A percentile compares a stretch with the other conserved stretches of the same genome.
These are phyloP conservation scores for Drosophila ironensis DNA, from an alignment of 1,140 invertebrate genomes.

Conservation along the genomic window DNA sequence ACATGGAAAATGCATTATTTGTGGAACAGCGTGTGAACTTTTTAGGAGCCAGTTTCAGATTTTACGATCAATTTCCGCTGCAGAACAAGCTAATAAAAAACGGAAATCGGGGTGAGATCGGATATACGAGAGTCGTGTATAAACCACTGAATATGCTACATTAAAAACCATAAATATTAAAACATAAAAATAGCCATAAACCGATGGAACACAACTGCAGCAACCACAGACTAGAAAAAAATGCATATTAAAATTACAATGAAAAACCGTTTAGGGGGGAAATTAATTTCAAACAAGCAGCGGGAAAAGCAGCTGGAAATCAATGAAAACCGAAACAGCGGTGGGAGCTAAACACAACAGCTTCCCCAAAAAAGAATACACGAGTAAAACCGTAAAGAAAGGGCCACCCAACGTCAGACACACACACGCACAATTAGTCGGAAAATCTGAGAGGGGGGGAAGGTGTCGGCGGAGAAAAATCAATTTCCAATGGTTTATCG, in stretches of 20 bases:
- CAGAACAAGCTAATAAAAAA: slow-evolving; percentile 45
- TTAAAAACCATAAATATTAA: slow-evolving; percentile 74
- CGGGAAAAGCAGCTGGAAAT: slow-evolving; percentile 68
- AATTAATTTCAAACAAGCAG: slow-evolving; percentile 61
- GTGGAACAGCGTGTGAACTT: slow-evolving; percentile 47
- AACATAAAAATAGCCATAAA: slow-evolving; percentile 62
- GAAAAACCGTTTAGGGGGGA: slow-evolving; percentile 47
- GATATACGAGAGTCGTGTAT: slow-evolving; percentile 43
- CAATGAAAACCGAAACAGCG: slow-evolving; percentile 13
- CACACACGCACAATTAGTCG: slow-evolving; percentile 64
- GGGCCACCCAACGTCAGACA: slow-evolving; percentile 59
- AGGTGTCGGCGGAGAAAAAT: slow-evolving; percentile 36
- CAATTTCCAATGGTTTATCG: slow-evolving; percentile 62
- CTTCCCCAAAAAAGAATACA: slow-evolving; percentile 34
- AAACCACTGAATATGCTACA: slow-evolving; percentile 69
- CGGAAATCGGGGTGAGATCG: slow-evolving; percentile 15
- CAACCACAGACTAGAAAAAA: slow-evolving; percentile 28
- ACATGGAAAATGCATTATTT: background rate
- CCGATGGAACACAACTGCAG: background rate
- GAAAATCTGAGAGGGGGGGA: slow-evolving; percentile 24
- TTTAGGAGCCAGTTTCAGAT: slow-evolving; percentile 24
- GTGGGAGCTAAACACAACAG: slow-evolving; percentile 26
- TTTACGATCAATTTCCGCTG: slow-evolving; percentile 73
- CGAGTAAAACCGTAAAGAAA: slow-evolving; percentile 39
- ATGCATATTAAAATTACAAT: slow-evolving; percentile 29